Percentiles rank a stretch among this genome's conserved stretches.
Evolutionary conservation across 2,797 vertebrate genomes (phyloP).

Genomic region (Cryptoprocta ferox): DNA sequence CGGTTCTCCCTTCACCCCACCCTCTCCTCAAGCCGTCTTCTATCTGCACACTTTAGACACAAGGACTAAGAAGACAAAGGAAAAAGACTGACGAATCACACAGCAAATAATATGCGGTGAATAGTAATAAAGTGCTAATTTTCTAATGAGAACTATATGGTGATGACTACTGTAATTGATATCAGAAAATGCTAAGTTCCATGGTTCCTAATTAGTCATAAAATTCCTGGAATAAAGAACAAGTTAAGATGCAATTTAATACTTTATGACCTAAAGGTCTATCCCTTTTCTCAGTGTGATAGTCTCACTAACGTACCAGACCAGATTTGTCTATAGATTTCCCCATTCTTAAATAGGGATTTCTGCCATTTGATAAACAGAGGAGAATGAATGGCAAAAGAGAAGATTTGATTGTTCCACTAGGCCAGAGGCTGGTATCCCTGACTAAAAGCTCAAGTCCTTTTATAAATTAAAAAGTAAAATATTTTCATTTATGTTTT

Average conservation of each 20-base stretch:
- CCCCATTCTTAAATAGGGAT: neutral
- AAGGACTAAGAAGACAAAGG: neutral
- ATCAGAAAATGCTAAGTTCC: neutral
- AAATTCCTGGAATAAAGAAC: neutral
- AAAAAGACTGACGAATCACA: neutral
- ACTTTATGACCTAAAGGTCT: neutral
- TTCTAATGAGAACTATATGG: neutral
- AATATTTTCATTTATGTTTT: neutral
- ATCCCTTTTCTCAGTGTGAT: neutral
- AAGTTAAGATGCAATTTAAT: neutral
- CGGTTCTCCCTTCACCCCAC: rapidly evolving
- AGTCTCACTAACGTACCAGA: neutral
- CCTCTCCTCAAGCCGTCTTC: neutral
- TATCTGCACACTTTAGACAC: too few relatives aligned
- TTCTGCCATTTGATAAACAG: neutral
- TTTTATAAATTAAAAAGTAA: neutral
- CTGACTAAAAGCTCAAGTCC: neutral
- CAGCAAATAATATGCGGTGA: neutral
- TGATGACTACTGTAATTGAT: neutral
- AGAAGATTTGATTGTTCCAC: neutral
- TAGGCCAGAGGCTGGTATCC: neutral
- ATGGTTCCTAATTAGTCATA: neutral
- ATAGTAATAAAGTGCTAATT: neutral
- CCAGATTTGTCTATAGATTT: neutral
- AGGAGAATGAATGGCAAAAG: neutral